Evolutionary conservation across 2,113 vertebrate species (phyloP), one percentile per base, ranked within the genome.

Genomic region (Nicator chloris): DNA sequence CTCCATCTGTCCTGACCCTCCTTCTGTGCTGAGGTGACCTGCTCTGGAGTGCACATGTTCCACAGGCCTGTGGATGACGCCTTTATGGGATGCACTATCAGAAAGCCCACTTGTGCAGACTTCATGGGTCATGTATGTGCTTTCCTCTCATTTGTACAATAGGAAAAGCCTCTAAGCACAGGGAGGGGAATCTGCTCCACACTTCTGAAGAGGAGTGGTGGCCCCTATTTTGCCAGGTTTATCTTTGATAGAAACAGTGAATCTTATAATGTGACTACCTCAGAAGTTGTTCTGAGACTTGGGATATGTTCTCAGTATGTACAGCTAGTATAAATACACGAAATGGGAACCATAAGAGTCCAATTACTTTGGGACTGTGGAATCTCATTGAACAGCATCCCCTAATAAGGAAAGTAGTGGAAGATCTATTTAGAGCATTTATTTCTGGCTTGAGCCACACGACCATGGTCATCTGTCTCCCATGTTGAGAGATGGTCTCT

Each of bases 361-460:
- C 23, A 83, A 10, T 84, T 92, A 88, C 80, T 72, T 88, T 95
- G 83, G 72, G 86, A 88, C 64, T n/a, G 11, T 68, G 72, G 60
- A 90, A 93, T 88, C 68, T 83, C 60, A 71, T 86, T 66, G 76
- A 93, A 93, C 47, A 94, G 59, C 71, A 88, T 70, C 54, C 75
- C 63, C 76, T 94, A 93, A 93, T 42, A 93, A 73, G 79, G 90
- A 40, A 80, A 90, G 57, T 6, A 80, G 44, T 39, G 24, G 33
- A 86, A 92, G 39, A 53, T 84, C 30, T 84, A 81, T 86, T 90
- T 77, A 61, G 83, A 76, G 24, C 31, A 95, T 66, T 93, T 90
- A 81, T 73, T 93, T 88, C 72, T 93, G 64, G 35, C 86, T 73
- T 44, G n/a, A 60, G 82, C 35, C 68, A 77, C 51, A 60, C 5